A percentile compares a stretch with the other conserved stretches of the same genome.
phyloP scores from a whole-genome alignment of 2,888 invertebrate genomes.

The Physocephala rufipes region DNA sequence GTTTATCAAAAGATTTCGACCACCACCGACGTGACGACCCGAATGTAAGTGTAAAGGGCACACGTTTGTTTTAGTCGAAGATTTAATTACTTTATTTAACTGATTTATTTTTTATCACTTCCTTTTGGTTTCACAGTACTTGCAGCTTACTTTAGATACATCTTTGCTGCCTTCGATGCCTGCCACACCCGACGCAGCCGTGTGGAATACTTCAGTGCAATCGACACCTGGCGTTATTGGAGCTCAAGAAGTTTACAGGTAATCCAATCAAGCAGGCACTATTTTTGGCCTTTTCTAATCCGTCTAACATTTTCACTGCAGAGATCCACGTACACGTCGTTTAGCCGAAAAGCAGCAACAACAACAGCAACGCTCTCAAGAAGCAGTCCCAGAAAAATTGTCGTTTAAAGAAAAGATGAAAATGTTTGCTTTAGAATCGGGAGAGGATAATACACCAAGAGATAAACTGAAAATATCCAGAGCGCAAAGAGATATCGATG shows the following conservation, averaged over 20 bases:
- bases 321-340: conserved; percentile 90
- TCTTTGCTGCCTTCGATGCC: conserved; percentile 80
- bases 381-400: conserved; percentile 84
- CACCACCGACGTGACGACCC: conserved; percentile 77
- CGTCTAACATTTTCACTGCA: conserved; percentile 60
- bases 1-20: conserved; percentile 61
- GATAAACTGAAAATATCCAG: conserved; percentile 96
- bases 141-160: conserved; percentile 75
- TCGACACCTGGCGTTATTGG: conserved; percentile 97
- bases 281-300: no score
- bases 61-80: neutral
- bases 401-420: conserved; percentile 99
- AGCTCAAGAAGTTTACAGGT: conserved; percentile 96
- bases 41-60: conserved; percentile 72
- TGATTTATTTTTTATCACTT: neutral
- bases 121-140: conserved; percentile 44
- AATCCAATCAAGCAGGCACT: conserved; percentile 47
- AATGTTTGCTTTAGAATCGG: conserved; percentile 97
- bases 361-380: conserved; percentile 66
- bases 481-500: conserved; percentile 93
- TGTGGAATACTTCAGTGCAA: conserved; percentile 65
- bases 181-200: conserved; percentile 71
- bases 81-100: neutral
- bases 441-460: conserved; percentile 90
- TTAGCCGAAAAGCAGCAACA: conserved; percentile 84